Conservation (phyloP, 2,113 vertebrate genomes). For the Percina caprodes region DNA sequence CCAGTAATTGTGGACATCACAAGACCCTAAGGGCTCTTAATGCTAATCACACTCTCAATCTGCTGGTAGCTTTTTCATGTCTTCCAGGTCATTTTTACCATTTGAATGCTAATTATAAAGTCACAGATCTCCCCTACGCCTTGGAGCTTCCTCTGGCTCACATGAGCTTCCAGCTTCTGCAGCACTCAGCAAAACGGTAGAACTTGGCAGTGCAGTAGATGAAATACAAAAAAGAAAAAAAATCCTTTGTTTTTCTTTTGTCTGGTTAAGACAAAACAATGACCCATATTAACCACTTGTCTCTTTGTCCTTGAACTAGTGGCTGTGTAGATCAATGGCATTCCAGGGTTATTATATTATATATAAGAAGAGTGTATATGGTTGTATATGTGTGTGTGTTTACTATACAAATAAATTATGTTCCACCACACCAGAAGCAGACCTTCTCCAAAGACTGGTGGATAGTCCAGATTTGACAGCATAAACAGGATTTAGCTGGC, state of each 20-base stretch:
- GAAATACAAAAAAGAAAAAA: constrained; percentile 7
- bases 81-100: constrained; percentile 10
- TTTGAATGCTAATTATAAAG: constrained; percentile 51
- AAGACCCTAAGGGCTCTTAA: constrained; percentile 17
- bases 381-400: background rate
- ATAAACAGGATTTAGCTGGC: constrained; percentile 65
- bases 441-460: constrained; percentile 34
- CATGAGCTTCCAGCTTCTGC: constrained; percentile 21
- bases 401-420: background rate
- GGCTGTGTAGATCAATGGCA: constrained; percentile 40
- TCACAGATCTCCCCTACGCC: constrained; percentile 4
- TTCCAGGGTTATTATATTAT: constrained; percentile 24
- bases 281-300: constrained; percentile 53
- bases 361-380: constrained; percentile 8
- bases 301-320: constrained; percentile 50
- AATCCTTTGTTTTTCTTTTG: constrained; percentile 32
- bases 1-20: constrained; percentile 47
- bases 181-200: constrained; percentile 20
- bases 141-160: constrained; percentile 14
- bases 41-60: constrained; percentile 24
- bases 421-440: constrained; percentile 29
- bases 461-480: constrained; percentile 52
- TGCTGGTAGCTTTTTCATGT: constrained; percentile 28
- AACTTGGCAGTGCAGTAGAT: background rate
- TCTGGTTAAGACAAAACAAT: constrained; percentile 35